These are phyloP conservation scores for Nemotelus pantherinus DNA, from an alignment of 2,888 invertebrate species.

Conservation along the genomic window DNA sequence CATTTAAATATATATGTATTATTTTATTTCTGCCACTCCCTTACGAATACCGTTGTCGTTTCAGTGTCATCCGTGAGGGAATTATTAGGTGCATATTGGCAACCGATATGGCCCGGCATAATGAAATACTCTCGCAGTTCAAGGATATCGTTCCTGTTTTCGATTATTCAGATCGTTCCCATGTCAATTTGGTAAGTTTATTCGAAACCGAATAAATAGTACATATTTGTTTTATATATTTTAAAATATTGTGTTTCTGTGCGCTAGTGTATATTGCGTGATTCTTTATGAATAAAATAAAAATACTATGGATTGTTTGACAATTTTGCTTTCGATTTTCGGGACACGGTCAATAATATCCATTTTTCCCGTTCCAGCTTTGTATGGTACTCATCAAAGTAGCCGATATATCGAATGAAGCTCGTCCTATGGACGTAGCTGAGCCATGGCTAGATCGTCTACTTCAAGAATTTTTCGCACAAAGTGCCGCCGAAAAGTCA, in stretches of 20 bases:
- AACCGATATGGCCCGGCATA: constrained; percentile 83
- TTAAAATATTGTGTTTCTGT: too few relatives aligned
- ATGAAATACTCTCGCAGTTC: constrained; percentile 79
- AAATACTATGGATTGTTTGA: too few relatives aligned
- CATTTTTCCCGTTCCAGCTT: constrained; percentile 65
- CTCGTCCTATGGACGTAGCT: constrained; percentile 82
- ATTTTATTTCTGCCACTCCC: too few relatives aligned
- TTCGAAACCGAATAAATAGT: background rate
- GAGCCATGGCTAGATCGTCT: constrained; percentile 84
- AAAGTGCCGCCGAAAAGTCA: constrained; percentile 82
- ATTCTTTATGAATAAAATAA: too few relatives aligned
- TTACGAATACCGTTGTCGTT: constrained; percentile 50
- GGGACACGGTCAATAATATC: too few relatives aligned
- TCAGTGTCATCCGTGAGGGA: constrained; percentile 75
- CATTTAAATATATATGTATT: too few relatives aligned
- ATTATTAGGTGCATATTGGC: constrained; percentile 82
- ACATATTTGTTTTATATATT: constrained; percentile 4
- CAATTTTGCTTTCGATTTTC: too few relatives aligned
- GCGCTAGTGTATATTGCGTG: too few relatives aligned
- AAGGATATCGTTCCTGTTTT: constrained; percentile 73
- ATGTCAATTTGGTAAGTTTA: constrained; percentile 75
- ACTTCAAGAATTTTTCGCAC: constrained; percentile 76
- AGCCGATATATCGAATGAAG: constrained; percentile 86
- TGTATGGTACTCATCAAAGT: constrained; percentile 86
- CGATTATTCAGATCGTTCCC: constrained; percentile 74